A percentile compares a stretch with the other conserved stretches of the same genome.
phyloP scores from a whole-genome alignment of 2,113 vertebrate genomes.

The Pachyramphus minor region DNA sequence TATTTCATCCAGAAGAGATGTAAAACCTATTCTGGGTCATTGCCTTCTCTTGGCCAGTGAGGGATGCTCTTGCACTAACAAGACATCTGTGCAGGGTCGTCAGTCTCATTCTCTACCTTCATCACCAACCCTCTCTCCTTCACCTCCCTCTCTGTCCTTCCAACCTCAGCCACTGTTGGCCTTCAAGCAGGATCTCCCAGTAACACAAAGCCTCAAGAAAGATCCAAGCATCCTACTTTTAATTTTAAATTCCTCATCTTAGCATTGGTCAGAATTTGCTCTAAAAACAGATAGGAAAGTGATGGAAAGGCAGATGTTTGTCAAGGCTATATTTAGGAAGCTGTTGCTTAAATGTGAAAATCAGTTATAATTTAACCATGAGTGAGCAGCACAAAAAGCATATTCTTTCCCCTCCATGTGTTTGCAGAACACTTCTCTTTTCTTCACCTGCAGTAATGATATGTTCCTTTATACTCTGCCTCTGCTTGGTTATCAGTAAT shows the following conservation, averaged over 20 bases:
- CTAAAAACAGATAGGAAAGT: not conserved
- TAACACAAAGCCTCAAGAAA: not conserved
- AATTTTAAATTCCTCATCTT: not conserved
- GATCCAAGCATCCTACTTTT: not conserved
- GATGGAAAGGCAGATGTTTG: slow-evolving; percentile 3
- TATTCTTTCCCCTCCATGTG: not conserved
- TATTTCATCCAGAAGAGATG: not conserved
- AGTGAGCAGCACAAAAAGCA: slow-evolving; percentile 3
- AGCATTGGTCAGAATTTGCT: not conserved
- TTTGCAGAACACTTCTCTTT: slow-evolving; percentile 56
- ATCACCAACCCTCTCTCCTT: not conserved
- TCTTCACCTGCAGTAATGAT: slow-evolving; percentile 13
- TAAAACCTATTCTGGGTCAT: not conserved
- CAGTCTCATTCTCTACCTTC: not conserved
- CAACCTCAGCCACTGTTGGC: not conserved
- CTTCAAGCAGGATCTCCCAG: not conserved
- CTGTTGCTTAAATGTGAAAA: not conserved
- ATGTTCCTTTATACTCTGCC: not conserved
- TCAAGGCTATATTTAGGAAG: slow-evolving; percentile 12
- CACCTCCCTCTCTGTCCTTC: not conserved
- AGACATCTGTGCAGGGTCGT: not conserved
- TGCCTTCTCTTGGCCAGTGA: slow-evolving; percentile 6
- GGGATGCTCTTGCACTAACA: slow-evolving; percentile 45
- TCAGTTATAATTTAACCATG: slow-evolving; percentile 48
- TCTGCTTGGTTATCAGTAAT: slow-evolving; percentile 43